phyloP scores from a whole-genome alignment of 2,888 invertebrate species.

The Caenorhabditis doughertyi region DNA sequence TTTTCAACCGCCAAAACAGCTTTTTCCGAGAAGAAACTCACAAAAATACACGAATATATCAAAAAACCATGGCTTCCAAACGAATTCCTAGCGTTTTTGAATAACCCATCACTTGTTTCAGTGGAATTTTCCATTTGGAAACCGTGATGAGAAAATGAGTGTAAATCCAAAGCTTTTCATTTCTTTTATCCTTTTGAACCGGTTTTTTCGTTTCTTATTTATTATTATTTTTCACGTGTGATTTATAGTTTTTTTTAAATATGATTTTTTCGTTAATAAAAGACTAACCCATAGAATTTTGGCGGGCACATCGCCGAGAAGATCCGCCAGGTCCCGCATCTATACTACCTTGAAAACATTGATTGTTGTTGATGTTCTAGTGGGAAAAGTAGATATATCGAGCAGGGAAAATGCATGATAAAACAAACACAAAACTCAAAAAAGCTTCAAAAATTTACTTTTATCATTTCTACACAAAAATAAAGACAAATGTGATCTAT shows the following conservation, averaged over 20 bases:
- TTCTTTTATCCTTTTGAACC: background rate
- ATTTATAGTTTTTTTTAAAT: constrained; percentile 3
- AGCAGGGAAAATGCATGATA: background rate
- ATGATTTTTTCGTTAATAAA: background rate
- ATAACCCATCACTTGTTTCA: background rate
- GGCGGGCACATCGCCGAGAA: constrained; percentile 36
- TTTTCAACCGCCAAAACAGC: no score
- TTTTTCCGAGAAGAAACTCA: background rate
- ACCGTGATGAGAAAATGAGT: background rate
- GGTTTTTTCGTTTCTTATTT: background rate
- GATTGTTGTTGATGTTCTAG: background rate
- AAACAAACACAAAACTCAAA: background rate
- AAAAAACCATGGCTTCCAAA: background rate
- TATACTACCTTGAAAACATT: constrained; percentile 26
- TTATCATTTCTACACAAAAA: constrained; percentile 31
- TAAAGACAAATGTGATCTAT: constrained; percentile 1
- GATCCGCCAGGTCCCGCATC: constrained; percentile 38
- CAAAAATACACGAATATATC: background rate
- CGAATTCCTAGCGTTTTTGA: background rate
- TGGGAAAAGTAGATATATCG: constrained; percentile 5
- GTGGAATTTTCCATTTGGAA: background rate
- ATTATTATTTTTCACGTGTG: background rate
- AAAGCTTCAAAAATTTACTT: background rate
- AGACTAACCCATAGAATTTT: constrained; percentile 47
- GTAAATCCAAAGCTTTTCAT: background rate